These are phyloP conservation scores for Phataginus tricuspis DNA, from an alignment of 2,797 vertebrate genomes.

Conservation along the genomic window DNA sequence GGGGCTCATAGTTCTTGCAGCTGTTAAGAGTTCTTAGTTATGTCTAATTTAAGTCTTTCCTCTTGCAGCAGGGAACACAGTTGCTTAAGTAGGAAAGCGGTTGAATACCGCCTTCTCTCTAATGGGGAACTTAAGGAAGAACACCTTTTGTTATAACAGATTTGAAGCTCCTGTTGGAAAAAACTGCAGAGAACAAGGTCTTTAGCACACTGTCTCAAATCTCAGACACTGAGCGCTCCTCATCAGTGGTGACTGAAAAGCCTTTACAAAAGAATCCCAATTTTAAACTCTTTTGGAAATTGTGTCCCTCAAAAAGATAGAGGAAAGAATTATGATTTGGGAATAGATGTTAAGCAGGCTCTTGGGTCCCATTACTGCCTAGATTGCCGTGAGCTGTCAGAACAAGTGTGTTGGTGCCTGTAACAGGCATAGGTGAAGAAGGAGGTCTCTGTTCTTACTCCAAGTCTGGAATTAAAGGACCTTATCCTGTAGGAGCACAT, in stretches of 20 bases:
- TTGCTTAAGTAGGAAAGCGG: conserved; percentile 48
- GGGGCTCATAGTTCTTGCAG: conserved; percentile 56
- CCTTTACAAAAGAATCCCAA: neutral
- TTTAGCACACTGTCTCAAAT: neutral
- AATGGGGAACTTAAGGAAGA: neutral
- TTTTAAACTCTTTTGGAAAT: conserved; percentile 32
- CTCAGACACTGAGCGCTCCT: neutral
- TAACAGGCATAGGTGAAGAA: neutral
- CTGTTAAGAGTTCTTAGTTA: conserved; percentile 56
- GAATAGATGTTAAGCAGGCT: neutral
- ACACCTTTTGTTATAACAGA: neutral
- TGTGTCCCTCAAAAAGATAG: neutral
- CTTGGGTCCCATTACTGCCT: neutral
- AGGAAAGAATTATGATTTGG: conserved; percentile 46
- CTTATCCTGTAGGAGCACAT: neutral
- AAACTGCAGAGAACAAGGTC: neutral
- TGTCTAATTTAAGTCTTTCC: conserved; percentile 65
- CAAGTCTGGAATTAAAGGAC: neutral
- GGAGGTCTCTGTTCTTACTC: neutral
- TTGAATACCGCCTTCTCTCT: conserved; percentile 26
- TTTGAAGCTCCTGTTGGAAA: neutral
- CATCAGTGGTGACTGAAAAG: neutral
- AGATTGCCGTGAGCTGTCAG: neutral
- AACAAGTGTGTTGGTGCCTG: neutral
- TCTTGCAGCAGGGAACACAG: conserved; percentile 40